Evolutionary conservation across 2,797 vertebrate species (phyloP), one percentile per base, ranked within the genome.

Genomic region (Thaleichthys pacificus): DNA sequence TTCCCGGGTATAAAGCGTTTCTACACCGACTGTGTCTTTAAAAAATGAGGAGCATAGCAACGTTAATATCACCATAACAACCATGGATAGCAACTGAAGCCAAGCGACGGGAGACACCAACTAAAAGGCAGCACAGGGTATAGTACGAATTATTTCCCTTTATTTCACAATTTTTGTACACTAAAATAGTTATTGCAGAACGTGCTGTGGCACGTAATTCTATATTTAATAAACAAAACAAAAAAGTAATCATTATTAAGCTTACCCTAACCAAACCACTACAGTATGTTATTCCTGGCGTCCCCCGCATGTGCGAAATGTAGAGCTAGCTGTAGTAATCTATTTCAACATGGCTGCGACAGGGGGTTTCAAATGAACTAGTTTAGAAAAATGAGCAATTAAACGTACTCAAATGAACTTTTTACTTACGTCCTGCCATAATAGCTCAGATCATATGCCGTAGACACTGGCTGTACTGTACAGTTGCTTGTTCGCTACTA

Each of bases 61-160:
- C 71, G 56, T 79, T 68, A 64, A 38, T 54, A 76, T 92, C 81
- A 76, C 91, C 89, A 85, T 92, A 89, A 89, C 79, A 92, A 93
- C 91, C 71, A 47, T 47, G 42, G 42, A 47, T 47, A 89, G 90
- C 79, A 92, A 93, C 91, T 69, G 89, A 89, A 67, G 80, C 89
- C 75, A 70, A n/a, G 61, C 42, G 21, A 30, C 19, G 76, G 89
- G 24, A 77, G 58, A 86, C 84, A 89, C 89, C 86, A 91, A 83
- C 64, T 58, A 32, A 69, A 26, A 68, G 83, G 78, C 42, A 7
- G 22, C 1, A 9, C 15, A 38, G 30, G 5, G 11, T 26, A 28
- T 24, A 5, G 19, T 30, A 17, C 1, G 62, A 8, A 60, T 12
- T 47, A n/a, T 28, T 24, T 32, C n/a, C 5, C 14, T 65, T 64